Conservation (phyloP, 2,113 vertebrate genomes). For the Ictidomys tridecemlineatus region DNA sequence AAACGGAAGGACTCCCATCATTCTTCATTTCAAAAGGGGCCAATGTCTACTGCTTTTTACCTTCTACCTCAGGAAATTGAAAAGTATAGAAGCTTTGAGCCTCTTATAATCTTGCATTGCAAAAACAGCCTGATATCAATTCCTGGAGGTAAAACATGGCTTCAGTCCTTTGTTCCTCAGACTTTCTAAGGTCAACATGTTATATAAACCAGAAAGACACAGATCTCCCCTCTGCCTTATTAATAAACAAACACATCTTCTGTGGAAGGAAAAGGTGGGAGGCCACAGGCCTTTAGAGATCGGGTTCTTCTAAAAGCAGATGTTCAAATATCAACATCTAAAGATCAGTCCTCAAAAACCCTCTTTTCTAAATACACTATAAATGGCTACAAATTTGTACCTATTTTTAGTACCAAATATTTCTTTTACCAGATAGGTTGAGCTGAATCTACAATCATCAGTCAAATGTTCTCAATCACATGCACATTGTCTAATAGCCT, state of each 20-base stretch:
- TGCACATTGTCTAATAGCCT: not conserved
- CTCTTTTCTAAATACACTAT: slow-evolving; percentile 33
- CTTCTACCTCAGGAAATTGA: not conserved
- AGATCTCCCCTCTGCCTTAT: not conserved
- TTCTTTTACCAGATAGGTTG: slow-evolving; percentile 54
- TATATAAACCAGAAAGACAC: not conserved
- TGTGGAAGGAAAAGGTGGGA: not conserved
- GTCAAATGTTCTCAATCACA: slow-evolving; percentile 39
- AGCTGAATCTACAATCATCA: not conserved
- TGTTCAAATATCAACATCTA: not conserved
- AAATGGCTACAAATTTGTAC: not conserved
- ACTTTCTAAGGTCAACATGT: not conserved
- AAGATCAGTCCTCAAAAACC: not conserved
- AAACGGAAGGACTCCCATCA: not conserved
- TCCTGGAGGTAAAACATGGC: not conserved
- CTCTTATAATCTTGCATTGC: not conserved
- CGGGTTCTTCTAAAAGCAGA: slow-evolving; percentile 32
- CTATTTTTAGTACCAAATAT: slow-evolving; percentile 67
- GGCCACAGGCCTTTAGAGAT: not conserved
- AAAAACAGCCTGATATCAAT: not conserved
- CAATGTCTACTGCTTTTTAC: not conserved
- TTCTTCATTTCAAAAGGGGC: not conserved
- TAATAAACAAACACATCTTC: not conserved
- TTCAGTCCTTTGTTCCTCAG: slow-evolving; percentile 1
- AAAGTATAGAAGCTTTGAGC: not conserved